phyloP scores from a whole-genome alignment of 2,797 vertebrate species.

The Sebastes trivittatus region DNA sequence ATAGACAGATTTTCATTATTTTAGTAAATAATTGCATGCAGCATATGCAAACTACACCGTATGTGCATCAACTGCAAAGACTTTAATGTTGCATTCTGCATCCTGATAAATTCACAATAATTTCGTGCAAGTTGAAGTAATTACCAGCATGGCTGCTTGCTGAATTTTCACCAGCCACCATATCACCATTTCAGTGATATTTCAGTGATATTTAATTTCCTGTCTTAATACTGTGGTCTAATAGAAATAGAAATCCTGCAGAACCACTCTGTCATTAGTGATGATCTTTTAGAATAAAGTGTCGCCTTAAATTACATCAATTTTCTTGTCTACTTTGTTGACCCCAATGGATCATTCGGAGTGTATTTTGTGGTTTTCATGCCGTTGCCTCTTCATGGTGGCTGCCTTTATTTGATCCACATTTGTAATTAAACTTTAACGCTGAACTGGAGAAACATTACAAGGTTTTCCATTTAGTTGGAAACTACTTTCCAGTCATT shows the following conservation, averaged over 20 bases:
- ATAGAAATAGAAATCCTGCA: not conserved
- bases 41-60: not conserved
- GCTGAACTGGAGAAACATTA: constrained; percentile 38
- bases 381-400: constrained; percentile 25
- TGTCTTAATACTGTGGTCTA: not conserved
- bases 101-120: not conserved
- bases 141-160: not conserved
- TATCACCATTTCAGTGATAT: constrained; percentile 4
- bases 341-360: constrained; percentile 15
- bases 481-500: constrained; percentile 34
- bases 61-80: not conserved
- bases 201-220: constrained; percentile 13
- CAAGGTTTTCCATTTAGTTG: constrained; percentile 32
- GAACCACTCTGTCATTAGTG: constrained; percentile 4
- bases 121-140: not conserved
- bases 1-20: not conserved
- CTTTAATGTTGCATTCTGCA: not conserved
- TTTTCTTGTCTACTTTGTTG: constrained; percentile 36
- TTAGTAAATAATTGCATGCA: not conserved
- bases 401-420: constrained; percentile 49
- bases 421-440: constrained; percentile 58
- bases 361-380: constrained; percentile 19
- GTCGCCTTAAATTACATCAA: constrained; percentile 24
- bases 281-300: constrained; percentile 17
- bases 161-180: not conserved